phyloP scores from a whole-genome alignment of 2,888 invertebrate species.

The Limenitis camilla region DNA sequence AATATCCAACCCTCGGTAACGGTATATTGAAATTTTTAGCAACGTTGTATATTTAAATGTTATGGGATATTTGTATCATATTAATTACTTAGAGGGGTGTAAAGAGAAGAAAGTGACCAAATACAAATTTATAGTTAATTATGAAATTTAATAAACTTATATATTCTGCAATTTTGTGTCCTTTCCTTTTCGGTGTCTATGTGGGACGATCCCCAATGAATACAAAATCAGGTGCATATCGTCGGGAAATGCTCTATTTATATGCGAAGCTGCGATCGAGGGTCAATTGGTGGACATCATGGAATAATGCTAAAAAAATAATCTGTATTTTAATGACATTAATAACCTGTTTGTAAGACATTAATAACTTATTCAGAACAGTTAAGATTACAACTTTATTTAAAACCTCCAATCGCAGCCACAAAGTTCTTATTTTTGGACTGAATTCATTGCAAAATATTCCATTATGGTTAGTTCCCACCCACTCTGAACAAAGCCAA shows the following conservation, averaged over 20 bases:
- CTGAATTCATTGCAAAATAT: too few relatives aligned
- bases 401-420: neutral
- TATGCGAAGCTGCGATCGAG: conserved; percentile 38
- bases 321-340: too few relatives aligned
- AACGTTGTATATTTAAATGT: neutral
- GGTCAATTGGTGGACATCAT: conserved; percentile 57
- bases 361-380: too few relatives aligned
- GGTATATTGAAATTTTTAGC: conserved; percentile 1
- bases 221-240: conserved; percentile 49
- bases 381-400: too few relatives aligned
- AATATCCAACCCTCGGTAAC: conserved; percentile 28
- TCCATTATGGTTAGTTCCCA: too few relatives aligned
- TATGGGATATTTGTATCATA: neutral
- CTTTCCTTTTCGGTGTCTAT: conserved; percentile 15
- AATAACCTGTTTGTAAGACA: too few relatives aligned
- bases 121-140: too few relatives aligned
- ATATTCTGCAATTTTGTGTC: neutral
- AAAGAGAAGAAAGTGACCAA: too few relatives aligned
- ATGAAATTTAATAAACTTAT: neutral
- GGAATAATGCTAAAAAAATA: too few relatives aligned
- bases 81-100: neutral
- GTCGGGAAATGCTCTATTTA: conserved; percentile 56
- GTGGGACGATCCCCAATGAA: conserved; percentile 55
- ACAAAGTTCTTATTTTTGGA: conserved; percentile 34
- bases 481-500: conserved; percentile 21